These are phyloP conservation scores for Heteromyza rotundicornis DNA, from an alignment of 2,888 invertebrate genomes.

Conservation along the genomic window DNA sequence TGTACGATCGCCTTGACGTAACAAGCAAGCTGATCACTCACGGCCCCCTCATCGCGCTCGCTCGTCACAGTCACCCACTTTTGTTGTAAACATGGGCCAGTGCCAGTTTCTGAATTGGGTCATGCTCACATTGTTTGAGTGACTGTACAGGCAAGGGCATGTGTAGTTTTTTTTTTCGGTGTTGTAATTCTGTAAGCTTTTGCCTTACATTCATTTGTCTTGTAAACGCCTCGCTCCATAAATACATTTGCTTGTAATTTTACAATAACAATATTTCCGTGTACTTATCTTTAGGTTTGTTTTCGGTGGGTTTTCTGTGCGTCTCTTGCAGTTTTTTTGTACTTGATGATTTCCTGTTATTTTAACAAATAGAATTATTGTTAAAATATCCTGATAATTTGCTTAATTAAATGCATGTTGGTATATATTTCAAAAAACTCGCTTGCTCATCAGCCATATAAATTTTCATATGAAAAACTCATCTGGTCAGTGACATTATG, in stretches of 20 bases:
- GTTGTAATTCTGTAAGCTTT: neutral
- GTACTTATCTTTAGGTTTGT: neutral
- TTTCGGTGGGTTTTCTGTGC: neutral
- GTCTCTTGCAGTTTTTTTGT: too few relatives aligned
- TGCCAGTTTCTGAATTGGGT: too few relatives aligned
- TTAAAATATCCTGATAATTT: conserved; percentile 29
- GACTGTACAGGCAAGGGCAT: neutral
- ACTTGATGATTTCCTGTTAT: conserved; percentile 26
- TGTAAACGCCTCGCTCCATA: neutral
- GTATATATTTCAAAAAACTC: too few relatives aligned
- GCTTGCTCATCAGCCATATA: too few relatives aligned
- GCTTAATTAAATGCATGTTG: conserved; percentile 17
- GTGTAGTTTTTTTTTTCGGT: neutral
- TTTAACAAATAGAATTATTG: conserved; percentile 34
- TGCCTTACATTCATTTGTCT: neutral
- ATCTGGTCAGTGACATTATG: too few relatives aligned
- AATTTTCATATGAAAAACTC: too few relatives aligned
- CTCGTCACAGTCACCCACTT: neutral
- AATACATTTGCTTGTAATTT: neutral
- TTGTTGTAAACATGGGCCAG: too few relatives aligned
- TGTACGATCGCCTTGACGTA: neutral
- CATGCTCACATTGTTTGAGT: too few relatives aligned
- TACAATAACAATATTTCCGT: neutral
- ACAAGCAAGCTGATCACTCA: too few relatives aligned
- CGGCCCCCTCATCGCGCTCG: conserved; percentile 21